phyloP scores from a whole-genome alignment of 2,888 invertebrate genomes.

The Pelosia muscerda region DNA sequence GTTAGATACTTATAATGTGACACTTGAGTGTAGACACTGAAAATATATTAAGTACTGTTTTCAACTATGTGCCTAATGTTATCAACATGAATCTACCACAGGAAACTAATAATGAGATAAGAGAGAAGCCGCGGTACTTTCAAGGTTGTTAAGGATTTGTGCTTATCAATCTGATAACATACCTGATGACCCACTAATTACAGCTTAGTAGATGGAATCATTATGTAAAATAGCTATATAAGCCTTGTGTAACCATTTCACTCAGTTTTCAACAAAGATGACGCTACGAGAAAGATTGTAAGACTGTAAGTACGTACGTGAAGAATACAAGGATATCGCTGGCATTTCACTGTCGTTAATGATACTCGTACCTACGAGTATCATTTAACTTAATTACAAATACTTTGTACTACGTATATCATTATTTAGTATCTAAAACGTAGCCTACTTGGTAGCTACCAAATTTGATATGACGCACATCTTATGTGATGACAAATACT shows the following conservation, averaged over 20 bases:
- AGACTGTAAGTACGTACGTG: neutral
- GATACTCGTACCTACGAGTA: too few species aligned
- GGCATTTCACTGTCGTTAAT: neutral
- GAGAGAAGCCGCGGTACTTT: conserved; percentile 62
- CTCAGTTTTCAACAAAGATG: neutral
- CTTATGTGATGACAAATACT: neutral
- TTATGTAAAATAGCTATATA: neutral
- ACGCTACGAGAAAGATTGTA: neutral
- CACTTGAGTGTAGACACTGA: too few species aligned
- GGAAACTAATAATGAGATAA: conserved; percentile 26
- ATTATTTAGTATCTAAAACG: too few species aligned
- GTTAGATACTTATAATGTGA: too few species aligned
- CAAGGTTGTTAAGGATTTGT: conserved; percentile 65
- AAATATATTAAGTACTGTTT: neutral
- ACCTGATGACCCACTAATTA: conserved; percentile 49
- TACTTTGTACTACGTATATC: too few species aligned
- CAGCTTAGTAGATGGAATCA: conserved; percentile 4
- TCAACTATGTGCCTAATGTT: neutral
- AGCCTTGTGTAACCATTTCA: neutral
- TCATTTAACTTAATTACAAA: neutral
- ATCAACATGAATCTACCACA: neutral
- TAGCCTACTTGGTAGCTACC: neutral
- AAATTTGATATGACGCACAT: neutral
- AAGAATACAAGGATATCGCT: neutral
- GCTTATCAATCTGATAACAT: conserved; percentile 62